Evolutionary conservation across 2,888 invertebrate genomes (phyloP).

Genomic region (Leptothorax acervorum): DNA sequence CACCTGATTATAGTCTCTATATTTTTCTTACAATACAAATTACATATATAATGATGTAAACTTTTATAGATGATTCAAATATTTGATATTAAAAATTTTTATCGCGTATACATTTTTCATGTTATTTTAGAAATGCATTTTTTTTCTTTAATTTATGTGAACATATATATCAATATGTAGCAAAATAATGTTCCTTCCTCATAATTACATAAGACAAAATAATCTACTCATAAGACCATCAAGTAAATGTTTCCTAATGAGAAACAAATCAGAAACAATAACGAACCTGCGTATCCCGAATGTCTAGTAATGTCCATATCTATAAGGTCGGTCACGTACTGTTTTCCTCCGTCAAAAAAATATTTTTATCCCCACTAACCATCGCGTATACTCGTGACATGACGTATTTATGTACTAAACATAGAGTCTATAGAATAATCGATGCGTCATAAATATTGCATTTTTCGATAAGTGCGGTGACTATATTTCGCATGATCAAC

Average conservation of each 20-base stretch:
- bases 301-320: not conserved
- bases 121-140: not conserved
- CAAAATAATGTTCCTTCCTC: no score
- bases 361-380: not conserved
- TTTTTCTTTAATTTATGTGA: not conserved
- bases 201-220: not conserved
- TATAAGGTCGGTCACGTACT: not conserved
- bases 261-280: not conserved
- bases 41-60: no score
- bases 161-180: no score
- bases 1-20: no score
- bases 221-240: not conserved
- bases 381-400: not conserved
- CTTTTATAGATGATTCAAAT: no score
- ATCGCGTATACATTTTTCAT: no score
- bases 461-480: not conserved
- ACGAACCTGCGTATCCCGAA: slow-evolving; percentile 36
- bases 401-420: slow-evolving; percentile 6
- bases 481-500: not conserved
- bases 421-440: slow-evolving; percentile 4
- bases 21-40: no score
- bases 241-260: not conserved
- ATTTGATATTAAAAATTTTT: no score
- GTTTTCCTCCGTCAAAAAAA: not conserved
- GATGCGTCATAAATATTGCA: slow-evolving; percentile 24